Percentiles rank a stretch among this genome's conserved stretches.
Evolutionary conservation across 35 echinoderm and acorn worm genomes (phyloP).

Genomic region (Heliocidaris erythrogramma): DNA sequence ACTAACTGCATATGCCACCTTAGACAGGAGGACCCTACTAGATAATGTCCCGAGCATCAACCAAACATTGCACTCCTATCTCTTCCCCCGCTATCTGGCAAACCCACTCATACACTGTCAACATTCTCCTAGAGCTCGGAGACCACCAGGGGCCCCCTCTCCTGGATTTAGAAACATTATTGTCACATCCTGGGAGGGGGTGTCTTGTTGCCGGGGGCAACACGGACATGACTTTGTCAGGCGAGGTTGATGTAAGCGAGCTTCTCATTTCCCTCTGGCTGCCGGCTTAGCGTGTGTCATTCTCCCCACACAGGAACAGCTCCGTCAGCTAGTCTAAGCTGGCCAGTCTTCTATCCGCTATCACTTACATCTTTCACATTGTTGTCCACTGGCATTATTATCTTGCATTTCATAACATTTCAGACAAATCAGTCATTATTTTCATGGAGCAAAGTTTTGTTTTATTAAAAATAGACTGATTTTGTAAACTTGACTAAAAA

Average conservation of each 20-base stretch:
- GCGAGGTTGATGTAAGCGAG: constrained; percentile 36
- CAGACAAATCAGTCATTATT: too few relatives aligned
- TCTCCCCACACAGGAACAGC: constrained; percentile 27
- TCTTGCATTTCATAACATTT: too few relatives aligned
- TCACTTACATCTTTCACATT: too few relatives aligned
- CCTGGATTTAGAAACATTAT: constrained; percentile 40
- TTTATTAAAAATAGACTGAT: too few relatives aligned
- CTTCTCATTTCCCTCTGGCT: constrained; percentile 39
- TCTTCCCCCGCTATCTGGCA: not conserved
- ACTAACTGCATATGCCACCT: not conserved
- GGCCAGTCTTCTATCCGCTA: not conserved
- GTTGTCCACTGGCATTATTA: too few relatives aligned
- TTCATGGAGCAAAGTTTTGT: too few relatives aligned
- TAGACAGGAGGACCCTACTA: not conserved
- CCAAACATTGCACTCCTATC: not conserved
- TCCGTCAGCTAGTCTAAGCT: constrained; percentile 7
- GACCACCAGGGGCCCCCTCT: not conserved
- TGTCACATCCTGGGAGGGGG: constrained; percentile 49
- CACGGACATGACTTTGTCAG: constrained; percentile 42
- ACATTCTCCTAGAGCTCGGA: not conserved
- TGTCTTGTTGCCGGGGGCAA: constrained; percentile 37
- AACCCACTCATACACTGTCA: not conserved
- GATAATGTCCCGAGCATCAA: not conserved
- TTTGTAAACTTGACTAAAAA: too few relatives aligned
- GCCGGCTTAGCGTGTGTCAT: constrained; percentile 4